Conservation (phyloP, 2,113 vertebrate species). For the Bufo bufo region DNA sequence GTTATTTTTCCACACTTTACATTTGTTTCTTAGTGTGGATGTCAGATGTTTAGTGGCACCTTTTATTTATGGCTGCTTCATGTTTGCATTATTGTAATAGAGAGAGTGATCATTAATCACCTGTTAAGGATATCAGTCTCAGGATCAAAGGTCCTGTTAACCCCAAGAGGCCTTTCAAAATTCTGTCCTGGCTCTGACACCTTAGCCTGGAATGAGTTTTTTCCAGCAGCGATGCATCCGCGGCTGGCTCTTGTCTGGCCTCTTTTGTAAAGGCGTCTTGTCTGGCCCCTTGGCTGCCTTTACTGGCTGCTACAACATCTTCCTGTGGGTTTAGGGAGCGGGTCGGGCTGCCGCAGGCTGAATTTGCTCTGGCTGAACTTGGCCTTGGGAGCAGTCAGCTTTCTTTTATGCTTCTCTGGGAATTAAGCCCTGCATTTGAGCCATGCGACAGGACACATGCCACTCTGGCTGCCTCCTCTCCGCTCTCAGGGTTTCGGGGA, state of each 20-base stretch:
- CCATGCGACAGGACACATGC: conserved; percentile 48
- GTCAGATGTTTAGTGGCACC: conserved; percentile 5
- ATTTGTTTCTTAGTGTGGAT: not conserved
- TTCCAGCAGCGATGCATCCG: conserved; percentile 65
- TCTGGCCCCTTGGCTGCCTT: conserved; percentile 64
- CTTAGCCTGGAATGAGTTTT: conserved; percentile 59
- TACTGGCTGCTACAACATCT: conserved; percentile 65
- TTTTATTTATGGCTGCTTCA: conserved; percentile 12
- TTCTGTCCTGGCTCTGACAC: conserved; percentile 61
- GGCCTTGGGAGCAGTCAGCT: conserved; percentile 39
- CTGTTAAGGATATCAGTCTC: conserved; percentile 42
- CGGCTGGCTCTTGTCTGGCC: conserved; percentile 68
- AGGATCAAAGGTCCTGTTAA: conserved; percentile 38
- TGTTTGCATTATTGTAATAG: conserved; percentile 41
- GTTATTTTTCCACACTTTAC: not conserved
- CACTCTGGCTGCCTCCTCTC: conserved; percentile 27
- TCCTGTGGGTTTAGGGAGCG: conserved; percentile 62
- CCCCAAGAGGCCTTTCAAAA: conserved; percentile 29
- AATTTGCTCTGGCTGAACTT: conserved; percentile 50
- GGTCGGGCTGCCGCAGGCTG: conserved; percentile 61
- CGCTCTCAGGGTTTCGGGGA: conserved; percentile 14
- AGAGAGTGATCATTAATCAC: conserved; percentile 40
- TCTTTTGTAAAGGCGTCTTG: conserved; percentile 62
- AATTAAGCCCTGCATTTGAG: conserved; percentile 53
- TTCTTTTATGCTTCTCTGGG: conserved; percentile 55